Percentiles rank a stretch among this genome's conserved stretches.
Conservation (phyloP, 2,888 invertebrate species). For the Germaria angustata region DNA sequence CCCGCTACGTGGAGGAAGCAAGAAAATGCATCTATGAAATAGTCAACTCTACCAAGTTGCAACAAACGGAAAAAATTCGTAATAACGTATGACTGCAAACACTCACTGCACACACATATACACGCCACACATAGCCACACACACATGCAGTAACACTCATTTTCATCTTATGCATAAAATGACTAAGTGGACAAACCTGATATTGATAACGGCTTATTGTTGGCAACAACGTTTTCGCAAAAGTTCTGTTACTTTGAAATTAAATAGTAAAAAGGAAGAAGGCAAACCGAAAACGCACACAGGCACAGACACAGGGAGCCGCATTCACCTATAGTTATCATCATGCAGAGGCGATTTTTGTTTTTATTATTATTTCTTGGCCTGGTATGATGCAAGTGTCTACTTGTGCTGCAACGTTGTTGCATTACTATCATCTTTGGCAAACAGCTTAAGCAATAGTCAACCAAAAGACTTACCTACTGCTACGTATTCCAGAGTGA, state of each 20-base stretch:
- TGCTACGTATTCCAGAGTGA: slow-evolving; percentile 30
- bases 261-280: slow-evolving; percentile 69
- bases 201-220: slow-evolving; percentile 79
- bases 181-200: slow-evolving; percentile 78
- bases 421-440: slow-evolving; percentile 60
- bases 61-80: slow-evolving; percentile 43
- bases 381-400: slow-evolving; percentile 60
- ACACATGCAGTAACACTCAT: background rate
- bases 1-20: slow-evolving; percentile 39
- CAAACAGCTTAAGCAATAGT: slow-evolving; percentile 50
- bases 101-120: background rate
- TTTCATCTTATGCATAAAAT: slow-evolving; percentile 66
- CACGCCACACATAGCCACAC: background rate
- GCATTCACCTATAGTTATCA: slow-evolving; percentile 54
- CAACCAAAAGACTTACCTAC: slow-evolving; percentile 34
- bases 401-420: slow-evolving; percentile 58
- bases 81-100: slow-evolving; percentile 38
- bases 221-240: slow-evolving; percentile 66
- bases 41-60: slow-evolving; percentile 49
- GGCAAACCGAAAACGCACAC: slow-evolving; percentile 17
- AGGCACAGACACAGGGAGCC: slow-evolving; percentile 7
- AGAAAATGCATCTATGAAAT: slow-evolving; percentile 2
- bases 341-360: slow-evolving; percentile 62
- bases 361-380: slow-evolving; percentile 34
- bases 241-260: slow-evolving; percentile 75